Evolutionary conservation across 2,797 vertebrate species (phyloP), one percentile per base, ranked within the genome.

Genomic region (Lagocephalus sceleratus): DNA sequence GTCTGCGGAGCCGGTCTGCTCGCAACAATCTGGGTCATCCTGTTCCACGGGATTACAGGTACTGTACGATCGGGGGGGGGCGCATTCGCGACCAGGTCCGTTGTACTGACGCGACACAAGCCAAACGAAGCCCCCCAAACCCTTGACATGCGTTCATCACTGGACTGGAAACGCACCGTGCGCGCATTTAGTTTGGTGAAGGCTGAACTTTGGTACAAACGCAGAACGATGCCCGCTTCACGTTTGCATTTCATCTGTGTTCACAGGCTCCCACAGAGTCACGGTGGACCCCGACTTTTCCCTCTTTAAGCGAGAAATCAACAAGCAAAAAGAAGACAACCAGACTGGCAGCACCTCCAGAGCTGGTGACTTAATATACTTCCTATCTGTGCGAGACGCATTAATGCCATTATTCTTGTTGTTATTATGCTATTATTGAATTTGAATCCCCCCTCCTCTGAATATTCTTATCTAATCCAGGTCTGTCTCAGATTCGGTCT

Each of bases 1-100:
- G 60, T 88, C 65, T 85, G 85, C 44, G 90, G 76, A 54, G 54
- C 84, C 64, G 84, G 60, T 66, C 68, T 92, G 61, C 49, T 91
- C 35, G 75, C 84, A 32, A 75, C 79, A 70, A 74, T 71, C 71
- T 88, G 87, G 71, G 50, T 88, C 70, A 43, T 81, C 22, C 69
- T 75, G 48, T 43, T 83, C 55, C 63, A 45, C 19, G 55, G 73
- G 29, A 70, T 80, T 64, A 82, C 87, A 91, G 90, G 91, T 92
- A 76, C 75, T 70, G 6, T 12, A 35, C 6, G 29, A n/a, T n/a
- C n/a, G n/a, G n/a, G 1, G 11, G 32, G 32, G 11, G 2, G 1
- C 26, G 9, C 9, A 3, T 9, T 29, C 26, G 11, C 32, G 11
- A 35, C 4, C 1, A 14, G 10, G 14, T 14, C 32, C 32, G 10